Percentiles rank a stretch among this genome's conserved stretches.
Conservation (phyloP, 2,113 vertebrate species). For the Probosciger aterrimus region DNA sequence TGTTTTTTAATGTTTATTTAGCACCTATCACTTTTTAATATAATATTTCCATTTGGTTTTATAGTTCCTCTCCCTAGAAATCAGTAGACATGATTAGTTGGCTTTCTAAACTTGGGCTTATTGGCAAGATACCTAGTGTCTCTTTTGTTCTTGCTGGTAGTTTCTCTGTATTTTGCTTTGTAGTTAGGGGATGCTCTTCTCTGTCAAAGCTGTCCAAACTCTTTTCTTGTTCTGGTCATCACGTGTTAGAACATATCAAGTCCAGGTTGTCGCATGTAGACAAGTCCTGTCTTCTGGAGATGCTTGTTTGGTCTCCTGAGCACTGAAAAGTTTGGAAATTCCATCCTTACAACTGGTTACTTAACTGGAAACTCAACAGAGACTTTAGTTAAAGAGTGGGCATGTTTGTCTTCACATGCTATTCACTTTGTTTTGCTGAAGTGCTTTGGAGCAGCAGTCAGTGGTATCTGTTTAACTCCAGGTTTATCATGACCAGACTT, state of each 20-base stretch:
- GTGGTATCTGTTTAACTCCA: not conserved
- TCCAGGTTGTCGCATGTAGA: not conserved
- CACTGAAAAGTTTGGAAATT: not conserved
- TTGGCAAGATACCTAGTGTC: not conserved
- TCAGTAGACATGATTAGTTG: not conserved
- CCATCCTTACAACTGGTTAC: not conserved
- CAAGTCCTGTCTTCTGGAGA: not conserved
- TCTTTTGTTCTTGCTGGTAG: not conserved
- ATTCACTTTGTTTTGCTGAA: not conserved
- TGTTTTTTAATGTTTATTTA: not conserved
- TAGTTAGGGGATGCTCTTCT: not conserved
- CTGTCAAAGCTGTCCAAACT: not conserved
- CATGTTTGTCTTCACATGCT: not conserved
- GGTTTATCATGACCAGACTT: not conserved
- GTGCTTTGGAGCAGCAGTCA: not conserved
- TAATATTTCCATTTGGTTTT: not conserved
- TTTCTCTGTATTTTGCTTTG: not conserved
- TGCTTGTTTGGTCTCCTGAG: not conserved
- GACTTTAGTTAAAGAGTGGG: not conserved
- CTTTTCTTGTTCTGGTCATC: not conserved
- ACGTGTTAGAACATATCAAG: rapidly evolving
- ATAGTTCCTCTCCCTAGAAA: not conserved
- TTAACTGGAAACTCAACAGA: not conserved
- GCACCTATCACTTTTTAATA: not conserved
- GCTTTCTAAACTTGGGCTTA: not conserved